Evolutionary conservation across 2,888 invertebrate genomes (phyloP).

Genomic region (Sarcophaga rosellei): DNA sequence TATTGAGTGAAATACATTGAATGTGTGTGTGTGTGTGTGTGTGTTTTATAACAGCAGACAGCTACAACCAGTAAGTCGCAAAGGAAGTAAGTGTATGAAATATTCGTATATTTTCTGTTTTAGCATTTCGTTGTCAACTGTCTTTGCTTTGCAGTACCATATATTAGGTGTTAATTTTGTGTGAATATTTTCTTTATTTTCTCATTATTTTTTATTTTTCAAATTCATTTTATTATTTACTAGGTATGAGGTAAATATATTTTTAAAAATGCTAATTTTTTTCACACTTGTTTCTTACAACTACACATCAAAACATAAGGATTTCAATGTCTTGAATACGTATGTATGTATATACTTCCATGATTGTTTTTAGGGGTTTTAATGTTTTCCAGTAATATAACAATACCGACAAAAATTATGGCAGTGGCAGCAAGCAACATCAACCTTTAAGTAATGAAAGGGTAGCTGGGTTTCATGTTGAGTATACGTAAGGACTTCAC

Average conservation of each 20-base stretch:
- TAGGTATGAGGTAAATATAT: constrained; percentile 19
- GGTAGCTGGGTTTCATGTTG: constrained; percentile 39
- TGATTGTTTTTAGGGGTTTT: constrained; percentile 23
- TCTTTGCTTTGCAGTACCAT: constrained; percentile 10
- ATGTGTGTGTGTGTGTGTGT: background rate
- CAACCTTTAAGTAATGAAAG: constrained; percentile 39
- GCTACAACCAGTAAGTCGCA: background rate
- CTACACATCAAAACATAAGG: constrained; percentile 36
- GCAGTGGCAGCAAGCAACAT: constrained; percentile 9
- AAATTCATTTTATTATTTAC: background rate
- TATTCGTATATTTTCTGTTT: background rate
- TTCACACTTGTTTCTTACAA: constrained; percentile 25
- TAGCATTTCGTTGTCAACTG: background rate
- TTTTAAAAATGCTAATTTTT: constrained; percentile 40
- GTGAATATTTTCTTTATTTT: constrained; percentile 26
- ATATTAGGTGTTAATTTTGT: constrained; percentile 65
- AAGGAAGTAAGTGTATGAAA: constrained; percentile 4
- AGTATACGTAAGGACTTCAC: constrained; percentile 54
- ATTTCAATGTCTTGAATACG: constrained; percentile 53
- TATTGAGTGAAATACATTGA: background rate
- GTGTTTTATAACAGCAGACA: background rate
- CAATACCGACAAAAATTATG: constrained; percentile 12
- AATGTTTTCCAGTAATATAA: constrained; percentile 43
- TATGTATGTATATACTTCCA: constrained; percentile 8
- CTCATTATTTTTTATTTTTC: background rate